Conservation (phyloP, 1,140 invertebrate species). For the Ostrea edulis region DNA sequence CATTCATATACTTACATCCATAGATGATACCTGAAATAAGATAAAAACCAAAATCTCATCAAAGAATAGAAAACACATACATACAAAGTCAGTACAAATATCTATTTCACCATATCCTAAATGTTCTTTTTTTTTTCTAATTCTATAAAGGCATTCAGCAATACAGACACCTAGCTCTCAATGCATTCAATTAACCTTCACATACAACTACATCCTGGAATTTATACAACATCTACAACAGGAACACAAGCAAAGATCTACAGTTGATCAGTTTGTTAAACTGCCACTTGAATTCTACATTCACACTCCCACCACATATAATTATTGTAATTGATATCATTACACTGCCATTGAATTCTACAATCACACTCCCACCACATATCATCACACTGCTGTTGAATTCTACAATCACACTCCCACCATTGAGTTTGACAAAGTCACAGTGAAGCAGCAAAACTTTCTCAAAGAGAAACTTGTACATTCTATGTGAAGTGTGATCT, state of each 20-base stretch:
- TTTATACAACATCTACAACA: neutral
- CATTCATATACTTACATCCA: conserved; percentile 52
- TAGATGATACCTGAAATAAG: conserved; percentile 49
- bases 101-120: neutral
- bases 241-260: neutral
- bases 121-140: neutral
- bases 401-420: neutral
- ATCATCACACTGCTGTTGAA: neutral
- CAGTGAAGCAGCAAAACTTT: neutral
- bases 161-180: neutral
- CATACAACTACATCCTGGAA: neutral
- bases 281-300: too few species aligned
- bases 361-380: too few species aligned
- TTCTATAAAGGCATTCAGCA: neutral
- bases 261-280: neutral
- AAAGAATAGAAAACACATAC: neutral
- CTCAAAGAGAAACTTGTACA: too few species aligned
- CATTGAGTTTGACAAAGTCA: neutral
- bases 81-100: neutral
- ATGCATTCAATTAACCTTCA: neutral
- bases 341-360: too few species aligned
- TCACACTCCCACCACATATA: too few species aligned
- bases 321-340: too few species aligned
- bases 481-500: neutral
- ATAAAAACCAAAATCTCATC: conserved; percentile 5